Evolutionary conservation across 2,797 vertebrate species (phyloP).

Genomic region (Cryptoblepharus egeriae): DNA sequence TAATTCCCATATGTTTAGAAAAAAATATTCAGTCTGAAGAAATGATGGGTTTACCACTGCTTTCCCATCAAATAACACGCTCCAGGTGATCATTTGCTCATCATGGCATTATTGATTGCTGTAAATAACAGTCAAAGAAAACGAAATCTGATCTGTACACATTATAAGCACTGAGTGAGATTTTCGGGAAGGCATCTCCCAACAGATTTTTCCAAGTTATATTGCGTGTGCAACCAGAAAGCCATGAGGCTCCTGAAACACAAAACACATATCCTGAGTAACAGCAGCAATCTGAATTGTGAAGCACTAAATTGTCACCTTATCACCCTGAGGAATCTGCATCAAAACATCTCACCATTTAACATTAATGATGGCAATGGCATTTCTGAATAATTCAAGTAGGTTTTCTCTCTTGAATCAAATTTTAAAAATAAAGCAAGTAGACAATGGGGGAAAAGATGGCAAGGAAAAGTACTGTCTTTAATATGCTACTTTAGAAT

Average conservation of each 20-base stretch:
- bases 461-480: background rate
- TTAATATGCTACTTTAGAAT: rapidly evolving
- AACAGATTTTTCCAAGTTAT: background rate
- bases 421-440: background rate
- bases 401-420: background rate
- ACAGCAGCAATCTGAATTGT: background rate
- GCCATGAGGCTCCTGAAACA: background rate
- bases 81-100: conserved; percentile 11
- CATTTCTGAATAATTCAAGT: background rate
- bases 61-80: conserved; percentile 2
- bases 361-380: background rate
- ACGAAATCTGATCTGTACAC: background rate
- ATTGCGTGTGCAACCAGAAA: background rate
- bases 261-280: background rate
- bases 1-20: conserved; percentile 34
- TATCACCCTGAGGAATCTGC: background rate
- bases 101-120: background rate
- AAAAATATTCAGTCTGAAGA: background rate
- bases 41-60: conserved; percentile 22
- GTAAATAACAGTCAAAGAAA: conserved; percentile 4
- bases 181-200: background rate
- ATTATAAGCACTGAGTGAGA: background rate
- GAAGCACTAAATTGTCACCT: background rate
- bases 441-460: background rate
- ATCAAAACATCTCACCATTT: background rate